Evolutionary conservation across 1,140 invertebrate genomes (phyloP).

Genomic region (Whitmania pigra): DNA sequence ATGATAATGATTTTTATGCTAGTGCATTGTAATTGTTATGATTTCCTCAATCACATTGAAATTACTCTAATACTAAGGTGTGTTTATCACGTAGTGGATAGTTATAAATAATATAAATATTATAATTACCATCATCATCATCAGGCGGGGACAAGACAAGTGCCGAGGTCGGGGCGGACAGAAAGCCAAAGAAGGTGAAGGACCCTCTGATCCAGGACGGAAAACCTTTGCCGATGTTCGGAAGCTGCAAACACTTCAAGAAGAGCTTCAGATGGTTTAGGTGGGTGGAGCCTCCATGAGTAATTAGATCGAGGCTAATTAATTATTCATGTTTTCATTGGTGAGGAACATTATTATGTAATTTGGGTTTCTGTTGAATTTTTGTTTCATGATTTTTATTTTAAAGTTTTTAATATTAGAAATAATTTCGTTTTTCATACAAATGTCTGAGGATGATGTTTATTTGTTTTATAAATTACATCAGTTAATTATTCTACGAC

Average conservation of each 20-base stretch:
- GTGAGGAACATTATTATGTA: slow-evolving; percentile 1
- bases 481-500: background rate
- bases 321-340: background rate
- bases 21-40: background rate
- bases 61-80: no score
- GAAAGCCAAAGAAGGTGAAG: slow-evolving; percentile 25
- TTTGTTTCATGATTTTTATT: background rate
- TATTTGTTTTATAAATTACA: no score
- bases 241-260: slow-evolving; percentile 44
- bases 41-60: background rate
- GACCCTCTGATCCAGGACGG: slow-evolving; percentile 40
- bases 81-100: no score
- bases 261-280: slow-evolving; percentile 44
- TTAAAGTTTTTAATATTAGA: no score
- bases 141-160: background rate
- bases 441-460: no score
- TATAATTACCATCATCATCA: background rate
- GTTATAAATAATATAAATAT: background rate
- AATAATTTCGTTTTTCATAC: no score
- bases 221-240: slow-evolving; percentile 38
- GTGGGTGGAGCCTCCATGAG: slow-evolving; percentile 25
- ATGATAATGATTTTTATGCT: background rate
- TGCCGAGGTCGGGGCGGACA: slow-evolving; percentile 23
- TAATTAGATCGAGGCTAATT: background rate
- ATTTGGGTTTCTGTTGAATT: background rate